Evolutionary conservation across 2,888 invertebrate genomes (phyloP).

Genomic region (Seira sanloemensis): DNA sequence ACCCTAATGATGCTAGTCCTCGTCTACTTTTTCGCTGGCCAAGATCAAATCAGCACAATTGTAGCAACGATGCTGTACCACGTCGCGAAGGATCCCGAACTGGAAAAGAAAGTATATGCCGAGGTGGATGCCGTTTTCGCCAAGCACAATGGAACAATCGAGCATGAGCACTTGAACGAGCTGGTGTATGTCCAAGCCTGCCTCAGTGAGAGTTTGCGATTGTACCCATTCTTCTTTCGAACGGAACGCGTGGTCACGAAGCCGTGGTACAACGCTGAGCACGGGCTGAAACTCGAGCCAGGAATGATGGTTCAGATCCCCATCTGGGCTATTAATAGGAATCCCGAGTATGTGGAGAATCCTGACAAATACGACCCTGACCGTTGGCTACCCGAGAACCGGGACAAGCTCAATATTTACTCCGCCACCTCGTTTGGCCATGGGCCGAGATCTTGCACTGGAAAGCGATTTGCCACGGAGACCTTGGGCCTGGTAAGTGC

Average conservation of each 20-base stretch:
- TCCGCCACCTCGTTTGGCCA: constrained; percentile 50
- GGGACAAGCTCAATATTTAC: constrained; percentile 66
- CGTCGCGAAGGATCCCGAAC: constrained; percentile 57
- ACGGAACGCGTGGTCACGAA: constrained; percentile 68
- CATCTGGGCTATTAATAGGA: constrained; percentile 47
- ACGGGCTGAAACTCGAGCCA: constrained; percentile 14
- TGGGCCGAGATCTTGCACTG: constrained; percentile 34
- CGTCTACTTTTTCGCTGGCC: constrained; percentile 67
- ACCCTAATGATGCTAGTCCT: constrained; percentile 28
- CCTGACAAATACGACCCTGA: constrained; percentile 66
- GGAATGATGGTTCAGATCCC: not conserved
- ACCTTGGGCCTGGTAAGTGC: not conserved
- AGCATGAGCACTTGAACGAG: constrained; percentile 64
- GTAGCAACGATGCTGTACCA: constrained; percentile 53
- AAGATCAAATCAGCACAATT: constrained; percentile 67
- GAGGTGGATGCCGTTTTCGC: constrained; percentile 65
- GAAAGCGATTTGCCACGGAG: constrained; percentile 35
- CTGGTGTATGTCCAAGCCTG: constrained; percentile 66
- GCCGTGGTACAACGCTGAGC: constrained; percentile 64
- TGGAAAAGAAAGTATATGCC: constrained; percentile 53
- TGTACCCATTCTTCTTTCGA: constrained; percentile 66
- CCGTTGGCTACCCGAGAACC: constrained; percentile 65
- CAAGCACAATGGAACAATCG: constrained; percentile 62
- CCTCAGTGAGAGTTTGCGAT: constrained; percentile 62
- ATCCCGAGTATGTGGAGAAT: constrained; percentile 63